phyloP scores from a whole-genome alignment of 2,797 vertebrate genomes.

The Lithobates sylvaticus region DNA sequence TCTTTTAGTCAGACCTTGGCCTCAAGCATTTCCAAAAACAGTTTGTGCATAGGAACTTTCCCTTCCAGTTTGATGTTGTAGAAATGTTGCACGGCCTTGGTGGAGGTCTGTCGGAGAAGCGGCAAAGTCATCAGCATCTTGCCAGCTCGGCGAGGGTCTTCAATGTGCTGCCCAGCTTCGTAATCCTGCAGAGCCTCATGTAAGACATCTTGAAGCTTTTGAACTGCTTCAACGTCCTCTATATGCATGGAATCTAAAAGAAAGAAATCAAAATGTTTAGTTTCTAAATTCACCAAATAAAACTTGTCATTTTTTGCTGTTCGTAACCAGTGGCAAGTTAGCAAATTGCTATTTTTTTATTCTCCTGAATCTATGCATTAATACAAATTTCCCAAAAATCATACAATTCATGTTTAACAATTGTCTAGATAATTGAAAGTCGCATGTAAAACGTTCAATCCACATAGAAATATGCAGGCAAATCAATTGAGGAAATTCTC shows the following conservation, averaged over 20 bases:
- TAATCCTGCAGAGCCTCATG: slow-evolving; percentile 99
- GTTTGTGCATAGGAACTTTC: slow-evolving; percentile 99
- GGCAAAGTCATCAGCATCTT: slow-evolving; percentile 99
- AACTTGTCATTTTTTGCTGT: too few species aligned
- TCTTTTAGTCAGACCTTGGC: slow-evolving; percentile 94
- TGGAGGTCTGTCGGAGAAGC: slow-evolving; percentile 96
- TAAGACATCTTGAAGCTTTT: slow-evolving; percentile 98
- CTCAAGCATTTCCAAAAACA: slow-evolving; percentile 99
- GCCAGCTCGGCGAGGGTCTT: slow-evolving; percentile 95
- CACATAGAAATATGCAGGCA: too few species aligned
- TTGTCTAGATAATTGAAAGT: too few species aligned
- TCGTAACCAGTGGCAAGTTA: too few species aligned
- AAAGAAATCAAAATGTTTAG: slow-evolving; percentile 47
- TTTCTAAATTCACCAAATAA: not conserved
- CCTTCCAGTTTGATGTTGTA: slow-evolving; percentile 99
- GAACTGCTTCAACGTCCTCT: slow-evolving; percentile 97
- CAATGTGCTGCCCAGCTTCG: slow-evolving; percentile 92
- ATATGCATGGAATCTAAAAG: slow-evolving; percentile 97
- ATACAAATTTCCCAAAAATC: too few species aligned
- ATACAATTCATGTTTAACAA: too few species aligned
- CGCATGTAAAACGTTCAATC: too few species aligned
- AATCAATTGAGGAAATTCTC: too few species aligned
- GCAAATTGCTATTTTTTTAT: too few species aligned
- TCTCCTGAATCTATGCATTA: too few species aligned
- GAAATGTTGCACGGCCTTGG: slow-evolving; percentile 99